A percentile compares a stretch with the other conserved stretches of the same genome.
Evolutionary conservation across 2,888 invertebrate species (phyloP).

Genomic region (Caenorhabditis japonica): DNA sequence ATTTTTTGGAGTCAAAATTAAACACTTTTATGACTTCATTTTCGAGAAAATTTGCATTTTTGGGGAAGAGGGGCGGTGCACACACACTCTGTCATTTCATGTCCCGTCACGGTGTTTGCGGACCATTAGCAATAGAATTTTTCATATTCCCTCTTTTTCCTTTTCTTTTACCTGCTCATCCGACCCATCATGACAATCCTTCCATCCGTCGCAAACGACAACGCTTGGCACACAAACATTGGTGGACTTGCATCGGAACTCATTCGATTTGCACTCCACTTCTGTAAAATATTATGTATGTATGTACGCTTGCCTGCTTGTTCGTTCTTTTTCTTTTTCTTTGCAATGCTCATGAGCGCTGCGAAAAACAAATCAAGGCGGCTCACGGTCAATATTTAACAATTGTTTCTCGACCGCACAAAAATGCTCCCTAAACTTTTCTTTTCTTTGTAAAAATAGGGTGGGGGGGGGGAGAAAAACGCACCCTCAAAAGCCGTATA

Average conservation of each 20-base stretch:
- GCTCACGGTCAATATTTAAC: conserved; percentile 37
- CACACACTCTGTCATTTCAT: too few relatives aligned
- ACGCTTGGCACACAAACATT: conserved; percentile 66
- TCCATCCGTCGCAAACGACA: conserved; percentile 68
- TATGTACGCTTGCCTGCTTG: background rate
- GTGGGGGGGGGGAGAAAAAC: background rate
- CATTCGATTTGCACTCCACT: conserved; percentile 64
- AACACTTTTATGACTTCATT: too few relatives aligned
- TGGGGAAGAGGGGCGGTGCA: too few relatives aligned
- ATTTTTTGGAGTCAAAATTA: too few relatives aligned
- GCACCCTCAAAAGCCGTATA: background rate
- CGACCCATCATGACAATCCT: conserved; percentile 66
- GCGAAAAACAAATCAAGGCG: conserved; percentile 31
- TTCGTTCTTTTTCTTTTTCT: background rate
- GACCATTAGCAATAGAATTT: too few relatives aligned
- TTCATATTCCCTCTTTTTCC: too few relatives aligned
- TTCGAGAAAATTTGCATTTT: too few relatives aligned
- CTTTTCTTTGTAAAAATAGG: background rate
- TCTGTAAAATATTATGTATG: conserved; percentile 47
- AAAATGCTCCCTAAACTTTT: background rate
- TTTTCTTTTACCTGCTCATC: conserved; percentile 62
- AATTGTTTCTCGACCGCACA: conserved; percentile 33
- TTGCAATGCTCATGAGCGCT: background rate
- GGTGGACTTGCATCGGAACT: conserved; percentile 62
- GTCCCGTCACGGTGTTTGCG: too few relatives aligned